Evolutionary conservation across 2,888 invertebrate genomes (phyloP).

Genomic region (Apamea monoglypha): DNA sequence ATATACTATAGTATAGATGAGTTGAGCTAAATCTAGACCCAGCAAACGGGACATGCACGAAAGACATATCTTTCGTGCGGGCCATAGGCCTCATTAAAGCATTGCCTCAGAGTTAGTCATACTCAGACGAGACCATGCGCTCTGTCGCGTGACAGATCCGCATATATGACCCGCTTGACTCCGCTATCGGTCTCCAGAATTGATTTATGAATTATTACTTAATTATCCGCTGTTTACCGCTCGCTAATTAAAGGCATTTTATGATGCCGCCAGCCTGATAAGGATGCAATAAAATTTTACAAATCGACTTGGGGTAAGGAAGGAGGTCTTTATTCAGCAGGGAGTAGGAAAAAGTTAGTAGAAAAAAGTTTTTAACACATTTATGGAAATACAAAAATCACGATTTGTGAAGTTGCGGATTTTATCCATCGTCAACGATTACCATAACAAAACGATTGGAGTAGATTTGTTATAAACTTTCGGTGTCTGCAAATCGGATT

Average conservation of each 20-base stretch:
- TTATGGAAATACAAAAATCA: not conserved
- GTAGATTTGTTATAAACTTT: not conserved
- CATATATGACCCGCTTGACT: constrained; percentile 54
- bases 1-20: too few species aligned
- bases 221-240: constrained; percentile 51
- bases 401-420: not conserved
- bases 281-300: constrained; percentile 13
- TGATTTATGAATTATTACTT: constrained; percentile 53
- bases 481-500: too few species aligned
- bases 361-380: not conserved
- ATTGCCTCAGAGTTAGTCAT: constrained; percentile 29
- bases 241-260: constrained; percentile 46
- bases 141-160: constrained; percentile 53
- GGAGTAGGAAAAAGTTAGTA: not conserved
- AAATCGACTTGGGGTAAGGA: constrained; percentile 3
- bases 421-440: not conserved
- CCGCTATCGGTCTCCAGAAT: constrained; percentile 55
- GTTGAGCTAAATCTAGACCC: not conserved
- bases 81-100: not conserved
- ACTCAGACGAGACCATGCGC: not conserved
- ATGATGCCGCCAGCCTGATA: constrained; percentile 34
- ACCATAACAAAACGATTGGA: not conserved
- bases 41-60: too few species aligned
- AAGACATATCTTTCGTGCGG: too few species aligned
- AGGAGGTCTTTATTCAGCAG: not conserved